Percentiles rank a stretch among this genome's conserved stretches.
Evolutionary conservation across 2,113 vertebrate species (phyloP).

Genomic region (Neoarius graeffei): DNA sequence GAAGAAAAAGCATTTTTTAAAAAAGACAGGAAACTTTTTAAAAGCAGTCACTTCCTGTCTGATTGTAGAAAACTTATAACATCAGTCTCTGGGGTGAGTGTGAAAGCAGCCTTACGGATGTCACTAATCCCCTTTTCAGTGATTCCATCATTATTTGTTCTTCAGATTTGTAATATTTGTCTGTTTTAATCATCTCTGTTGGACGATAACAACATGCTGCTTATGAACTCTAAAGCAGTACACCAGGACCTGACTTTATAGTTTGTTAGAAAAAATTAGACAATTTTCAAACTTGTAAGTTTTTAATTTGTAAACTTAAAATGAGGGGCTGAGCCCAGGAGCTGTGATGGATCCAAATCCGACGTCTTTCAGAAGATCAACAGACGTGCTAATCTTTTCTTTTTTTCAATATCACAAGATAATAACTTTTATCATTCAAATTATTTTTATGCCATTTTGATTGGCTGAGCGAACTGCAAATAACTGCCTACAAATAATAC

Average conservation of each 20-base stretch:
- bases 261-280: not conserved
- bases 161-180: not conserved
- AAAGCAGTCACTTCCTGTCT: not conserved
- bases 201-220: not conserved
- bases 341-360: not conserved
- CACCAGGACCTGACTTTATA: not conserved
- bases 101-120: not conserved
- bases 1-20: too few species aligned
- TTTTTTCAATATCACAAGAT: not conserved
- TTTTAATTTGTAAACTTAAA: too few species aligned
- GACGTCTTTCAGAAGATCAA: not conserved
- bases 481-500: too few species aligned
- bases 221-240: not conserved
- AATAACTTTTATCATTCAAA: too few species aligned
- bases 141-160: not conserved
- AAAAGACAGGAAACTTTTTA: too few species aligned
- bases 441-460: too few species aligned
- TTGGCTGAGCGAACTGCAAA: too few species aligned
- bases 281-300: too few species aligned
- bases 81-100: too few species aligned
- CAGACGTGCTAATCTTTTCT: not conserved
- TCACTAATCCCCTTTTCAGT: not conserved
- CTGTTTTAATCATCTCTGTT: not conserved
- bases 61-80: not conserved
- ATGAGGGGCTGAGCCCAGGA: not conserved